These are phyloP conservation scores for Gasterosteus aculeatus DNA, from an alignment of 2,113 vertebrate genomes.

Conservation along the genomic window DNA sequence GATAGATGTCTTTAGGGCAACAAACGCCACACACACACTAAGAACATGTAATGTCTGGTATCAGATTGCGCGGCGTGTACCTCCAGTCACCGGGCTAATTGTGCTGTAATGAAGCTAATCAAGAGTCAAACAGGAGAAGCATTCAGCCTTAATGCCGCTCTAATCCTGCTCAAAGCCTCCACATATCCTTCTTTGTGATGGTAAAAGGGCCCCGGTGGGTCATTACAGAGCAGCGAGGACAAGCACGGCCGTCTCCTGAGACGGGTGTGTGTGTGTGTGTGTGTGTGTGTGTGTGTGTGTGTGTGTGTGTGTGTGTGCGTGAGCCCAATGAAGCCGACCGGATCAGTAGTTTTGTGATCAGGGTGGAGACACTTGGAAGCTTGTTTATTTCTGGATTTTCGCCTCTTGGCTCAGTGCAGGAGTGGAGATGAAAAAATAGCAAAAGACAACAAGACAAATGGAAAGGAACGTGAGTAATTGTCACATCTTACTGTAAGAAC, in stretches of 20 bases:
- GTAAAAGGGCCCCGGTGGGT: slow-evolving; percentile 67
- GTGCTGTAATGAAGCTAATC: slow-evolving; percentile 68
- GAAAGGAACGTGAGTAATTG: no score
- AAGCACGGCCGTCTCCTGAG: slow-evolving; percentile 51
- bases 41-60: slow-evolving; percentile 26
- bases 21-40: slow-evolving; percentile 5
- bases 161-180: slow-evolving; percentile 64
- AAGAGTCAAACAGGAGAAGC: slow-evolving; percentile 61
- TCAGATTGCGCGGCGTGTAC: slow-evolving; percentile 44
- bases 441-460: background rate
- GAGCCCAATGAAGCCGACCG: slow-evolving; percentile 3
- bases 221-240: slow-evolving; percentile 62
- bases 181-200: slow-evolving; percentile 70
- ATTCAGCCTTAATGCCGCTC: slow-evolving; percentile 58
- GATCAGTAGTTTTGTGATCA: slow-evolving; percentile 12
- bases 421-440: background rate
- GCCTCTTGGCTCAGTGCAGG: slow-evolving; percentile 1
- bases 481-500: no score
- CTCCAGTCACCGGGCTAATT: slow-evolving; percentile 55
- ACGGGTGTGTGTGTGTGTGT: slow-evolving; percentile 1
- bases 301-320: slow-evolving; percentile 18
- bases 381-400: slow-evolving; percentile 8
- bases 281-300: slow-evolving; percentile 11
- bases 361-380: background rate
- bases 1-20: slow-evolving; percentile 22